Conservation (phyloP, 2,888 invertebrate genomes). For the Timema podura region DNA sequence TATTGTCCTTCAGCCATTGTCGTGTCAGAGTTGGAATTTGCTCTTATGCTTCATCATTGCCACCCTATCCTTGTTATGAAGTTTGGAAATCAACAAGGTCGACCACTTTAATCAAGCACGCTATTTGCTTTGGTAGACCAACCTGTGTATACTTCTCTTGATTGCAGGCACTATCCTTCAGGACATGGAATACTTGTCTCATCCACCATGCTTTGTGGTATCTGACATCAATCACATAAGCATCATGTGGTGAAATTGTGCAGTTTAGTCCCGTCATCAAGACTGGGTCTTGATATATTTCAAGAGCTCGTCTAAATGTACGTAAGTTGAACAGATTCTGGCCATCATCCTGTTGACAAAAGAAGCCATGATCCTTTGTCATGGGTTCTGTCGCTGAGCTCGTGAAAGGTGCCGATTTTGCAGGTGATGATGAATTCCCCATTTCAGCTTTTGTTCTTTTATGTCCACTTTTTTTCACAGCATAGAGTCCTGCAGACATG, state of each 20-base stretch:
- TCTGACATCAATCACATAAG: slow-evolving; percentile 4
- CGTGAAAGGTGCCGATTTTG: neutral
- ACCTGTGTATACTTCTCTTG: neutral
- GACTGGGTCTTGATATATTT: neutral
- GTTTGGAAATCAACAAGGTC: slow-evolving; percentile 7
- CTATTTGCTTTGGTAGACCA: neutral
- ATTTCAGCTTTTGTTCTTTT: slow-evolving; percentile 1
- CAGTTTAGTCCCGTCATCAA: neutral
- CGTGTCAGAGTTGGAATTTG: slow-evolving; percentile 1
- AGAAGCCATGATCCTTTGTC: neutral
- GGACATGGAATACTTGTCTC: neutral
- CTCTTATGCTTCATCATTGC: slow-evolving; percentile 1
- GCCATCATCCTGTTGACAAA: neutral
- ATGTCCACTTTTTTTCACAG: slow-evolving; percentile 5
- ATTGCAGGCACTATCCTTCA: neutral
- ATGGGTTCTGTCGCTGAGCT: neutral
- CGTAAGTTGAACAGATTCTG: neutral
- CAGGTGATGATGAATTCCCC: neutral
- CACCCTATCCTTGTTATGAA: neutral
- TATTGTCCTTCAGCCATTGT: neutral
- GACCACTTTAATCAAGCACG: slow-evolving; percentile 3
- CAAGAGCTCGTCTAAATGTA: neutral
- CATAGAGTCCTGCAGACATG: neutral
- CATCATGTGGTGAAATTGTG: neutral
- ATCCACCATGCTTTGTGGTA: neutral